Percentiles rank a stretch among this genome's conserved stretches.
These are phyloP conservation scores for Poeciliopsis turrubarensis DNA, from an alignment of 2,113 vertebrate species.

Conservation along the genomic window DNA sequence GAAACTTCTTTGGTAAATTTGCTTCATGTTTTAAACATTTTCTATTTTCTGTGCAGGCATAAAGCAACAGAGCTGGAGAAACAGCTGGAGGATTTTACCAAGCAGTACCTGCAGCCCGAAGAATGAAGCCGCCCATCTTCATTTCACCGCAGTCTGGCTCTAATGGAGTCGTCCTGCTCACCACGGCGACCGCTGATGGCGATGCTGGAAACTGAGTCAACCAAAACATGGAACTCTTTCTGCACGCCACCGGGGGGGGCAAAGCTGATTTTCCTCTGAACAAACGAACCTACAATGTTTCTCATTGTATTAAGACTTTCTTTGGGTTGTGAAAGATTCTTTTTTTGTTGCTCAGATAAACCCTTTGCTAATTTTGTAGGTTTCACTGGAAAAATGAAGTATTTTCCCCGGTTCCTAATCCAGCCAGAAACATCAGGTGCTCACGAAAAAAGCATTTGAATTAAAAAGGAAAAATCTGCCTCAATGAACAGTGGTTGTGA, in stretches of 20 bases:
- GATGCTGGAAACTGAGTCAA: neutral
- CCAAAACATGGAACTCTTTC: neutral
- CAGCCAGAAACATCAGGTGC: constrained; percentile 15
- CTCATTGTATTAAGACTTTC: neutral
- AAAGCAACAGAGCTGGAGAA: constrained; percentile 91
- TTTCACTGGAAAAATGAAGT: neutral
- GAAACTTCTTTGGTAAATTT: neutral
- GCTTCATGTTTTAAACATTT: neutral
- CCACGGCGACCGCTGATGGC: neutral
- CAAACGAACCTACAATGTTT: neutral
- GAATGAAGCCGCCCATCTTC: constrained; percentile 52
- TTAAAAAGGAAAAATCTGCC: constrained; percentile 6
- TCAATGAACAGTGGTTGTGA: neutral
- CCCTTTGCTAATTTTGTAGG: constrained; percentile 7
- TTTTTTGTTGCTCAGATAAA: neutral
- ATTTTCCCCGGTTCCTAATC: constrained; percentile 6
- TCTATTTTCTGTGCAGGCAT: constrained; percentile 80
- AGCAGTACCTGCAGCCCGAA: constrained; percentile 86
- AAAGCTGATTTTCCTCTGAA: neutral
- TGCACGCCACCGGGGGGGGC: neutral
- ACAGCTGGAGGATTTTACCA: constrained; percentile 88
- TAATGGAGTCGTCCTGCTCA: constrained; percentile 11
- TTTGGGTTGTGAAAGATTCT: neutral
- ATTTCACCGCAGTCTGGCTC: constrained; percentile 17
- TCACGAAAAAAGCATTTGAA: neutral